Evolutionary conservation across 2,113 vertebrate genomes (phyloP).

Genomic region (Indicator indicator): DNA sequence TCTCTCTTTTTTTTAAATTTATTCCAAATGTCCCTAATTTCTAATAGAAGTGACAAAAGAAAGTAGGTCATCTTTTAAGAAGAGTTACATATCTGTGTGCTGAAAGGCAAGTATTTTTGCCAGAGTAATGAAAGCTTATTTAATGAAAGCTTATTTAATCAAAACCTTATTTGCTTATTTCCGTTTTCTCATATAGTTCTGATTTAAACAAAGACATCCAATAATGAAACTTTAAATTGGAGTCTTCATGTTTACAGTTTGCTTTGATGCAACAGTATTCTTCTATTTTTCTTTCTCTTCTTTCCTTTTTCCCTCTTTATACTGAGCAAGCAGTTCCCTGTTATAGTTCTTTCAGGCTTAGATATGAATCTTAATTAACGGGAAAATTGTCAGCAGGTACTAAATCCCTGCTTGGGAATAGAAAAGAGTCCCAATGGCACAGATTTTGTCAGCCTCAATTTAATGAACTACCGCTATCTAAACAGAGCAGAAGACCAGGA

Average conservation of each 20-base stretch:
- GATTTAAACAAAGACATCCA: neutral
- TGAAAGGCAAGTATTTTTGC: neutral
- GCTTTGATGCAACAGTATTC: neutral
- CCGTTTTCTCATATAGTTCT: neutral
- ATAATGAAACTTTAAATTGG: neutral
- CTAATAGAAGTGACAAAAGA: neutral
- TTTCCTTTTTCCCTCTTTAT: neutral
- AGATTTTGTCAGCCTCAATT: slow-evolving; percentile 11
- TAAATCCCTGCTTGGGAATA: slow-evolving; percentile 14
- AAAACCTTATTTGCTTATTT: neutral
- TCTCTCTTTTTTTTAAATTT: neutral
- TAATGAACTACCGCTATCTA: slow-evolving; percentile 33
- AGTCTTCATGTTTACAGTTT: neutral
- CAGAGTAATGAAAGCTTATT: neutral
- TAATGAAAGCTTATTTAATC: neutral
- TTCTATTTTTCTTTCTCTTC: neutral
- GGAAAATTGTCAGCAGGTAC: slow-evolving; percentile 25
- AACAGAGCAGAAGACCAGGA: neutral
- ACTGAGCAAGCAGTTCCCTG: neutral
- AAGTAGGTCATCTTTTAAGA: neutral
- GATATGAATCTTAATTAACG: slow-evolving; percentile 59
- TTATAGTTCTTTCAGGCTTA: neutral
- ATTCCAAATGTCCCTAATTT: neutral
- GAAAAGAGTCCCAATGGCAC: neutral
- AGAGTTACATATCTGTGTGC: neutral